These are phyloP conservation scores for Agonopterix subpropinquella DNA, from an alignment of 2,888 invertebrate genomes.

Conservation along the genomic window DNA sequence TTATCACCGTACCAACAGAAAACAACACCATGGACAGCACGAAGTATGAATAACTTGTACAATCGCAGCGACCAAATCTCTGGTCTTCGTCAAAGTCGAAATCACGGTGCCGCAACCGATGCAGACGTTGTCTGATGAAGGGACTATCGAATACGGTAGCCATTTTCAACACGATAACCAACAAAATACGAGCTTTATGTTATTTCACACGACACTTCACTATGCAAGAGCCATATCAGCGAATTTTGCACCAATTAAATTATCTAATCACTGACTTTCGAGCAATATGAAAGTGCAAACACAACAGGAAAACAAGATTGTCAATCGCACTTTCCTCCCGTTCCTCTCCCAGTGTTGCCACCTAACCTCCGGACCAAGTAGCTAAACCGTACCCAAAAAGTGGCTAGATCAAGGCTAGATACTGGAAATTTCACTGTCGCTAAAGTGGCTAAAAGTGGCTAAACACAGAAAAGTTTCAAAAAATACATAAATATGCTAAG, in stretches of 20 bases:
- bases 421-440: too few relatives aligned
- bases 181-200: constrained; percentile 4
- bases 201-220: constrained; percentile 17
- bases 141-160: constrained; percentile 79
- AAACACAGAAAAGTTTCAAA: too few relatives aligned
- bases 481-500: too few relatives aligned
- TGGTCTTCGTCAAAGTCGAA: constrained; percentile 77
- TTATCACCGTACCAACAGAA: constrained; percentile 78
- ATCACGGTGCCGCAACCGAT: constrained; percentile 74
- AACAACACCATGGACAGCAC: constrained; percentile 78
- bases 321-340: neutral
- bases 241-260: constrained; percentile 6
- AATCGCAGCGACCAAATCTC: constrained; percentile 79
- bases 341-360: neutral
- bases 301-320: constrained; percentile 26
- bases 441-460: too few relatives aligned
- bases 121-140: constrained; percentile 76
- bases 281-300: constrained; percentile 24
- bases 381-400: too few relatives aligned
- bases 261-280: constrained; percentile 10
- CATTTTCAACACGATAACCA: constrained; percentile 47
- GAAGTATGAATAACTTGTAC: constrained; percentile 80
- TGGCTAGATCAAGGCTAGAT: too few relatives aligned
- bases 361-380: too few relatives aligned
- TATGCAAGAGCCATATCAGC: constrained; percentile 15